Evolutionary conservation across 1,140 invertebrate genomes (phyloP), one percentile per base, ranked within the genome.

Genomic region (Drosophila pachea): DNA sequence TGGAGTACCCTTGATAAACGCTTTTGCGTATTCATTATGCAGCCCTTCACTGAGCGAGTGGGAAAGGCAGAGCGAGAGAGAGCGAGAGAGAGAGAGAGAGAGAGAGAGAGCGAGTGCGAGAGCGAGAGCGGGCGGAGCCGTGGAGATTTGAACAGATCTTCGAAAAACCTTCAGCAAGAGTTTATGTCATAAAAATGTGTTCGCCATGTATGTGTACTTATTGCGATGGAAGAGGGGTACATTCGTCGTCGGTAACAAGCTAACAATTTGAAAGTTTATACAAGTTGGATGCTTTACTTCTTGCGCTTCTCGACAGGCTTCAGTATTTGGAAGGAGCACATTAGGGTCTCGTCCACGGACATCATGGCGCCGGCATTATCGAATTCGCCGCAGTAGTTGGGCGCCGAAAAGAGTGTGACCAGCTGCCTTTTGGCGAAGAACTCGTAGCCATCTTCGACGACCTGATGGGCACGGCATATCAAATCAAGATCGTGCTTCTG

Each of bases 301-400:
- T 79, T 75, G 32, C 75, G 75, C 60, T 72, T 74, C 50, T 78
- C 97, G 12, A 66, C 56, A 62, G 98, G 98, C 91, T 99, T 99
- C 88, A 99, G 91, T 76, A 99, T 99, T 94, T 99, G 92, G 91
- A 94, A 99, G 88, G 97, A 99, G 92, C 98, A 99, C 97, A 99
- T 99, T 9, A 99, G 92, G 16, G 97, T 98, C 89, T 99, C 98
- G 91, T 99, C 98, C 32, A 99, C 98, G 75, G 96, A 98, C 98
- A 99, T 99, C 95, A 99, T 99, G 62, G 97, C 98, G 63, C 91
- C 91, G 42, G 98, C 98, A 91, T 99, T 99, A 89, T 99, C 98
- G 90, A 99, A 99, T 91, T 99, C 98, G 48, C 92, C 92, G 91
- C 98, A 99, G 90, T 99, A 99, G 91, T 99, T 99, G 12, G 98